A percentile compares a stretch with the other conserved stretches of the same genome.
Conservation (phyloP, 1,140 invertebrate genomes). For the Capitella teleta region DNA sequence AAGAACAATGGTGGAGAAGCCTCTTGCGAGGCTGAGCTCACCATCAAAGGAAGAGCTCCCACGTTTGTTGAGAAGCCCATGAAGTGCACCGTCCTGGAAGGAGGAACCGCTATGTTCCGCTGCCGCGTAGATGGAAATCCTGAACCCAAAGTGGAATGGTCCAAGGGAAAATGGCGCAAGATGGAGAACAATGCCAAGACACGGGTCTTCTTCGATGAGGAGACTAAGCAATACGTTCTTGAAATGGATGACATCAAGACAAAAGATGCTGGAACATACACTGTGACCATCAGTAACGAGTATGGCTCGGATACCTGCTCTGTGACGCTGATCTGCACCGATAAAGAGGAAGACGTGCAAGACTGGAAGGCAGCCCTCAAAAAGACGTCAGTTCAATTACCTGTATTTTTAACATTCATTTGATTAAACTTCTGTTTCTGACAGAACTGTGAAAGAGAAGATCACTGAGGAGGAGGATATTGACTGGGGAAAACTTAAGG, state of each 20-base stretch:
- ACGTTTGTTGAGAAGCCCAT: constrained; percentile 30
- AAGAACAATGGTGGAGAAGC: constrained; percentile 34
- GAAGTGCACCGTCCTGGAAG: constrained; percentile 39
- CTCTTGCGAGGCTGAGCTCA: constrained; percentile 24
- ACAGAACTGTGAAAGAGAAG: constrained; percentile 3
- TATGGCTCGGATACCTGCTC: constrained; percentile 32
- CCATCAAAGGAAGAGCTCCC: constrained; percentile 32
- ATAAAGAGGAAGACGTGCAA: constrained; percentile 33
- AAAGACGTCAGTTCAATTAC: constrained; percentile 28
- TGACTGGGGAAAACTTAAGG: constrained; percentile 11
- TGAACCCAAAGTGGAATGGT: constrained; percentile 33
- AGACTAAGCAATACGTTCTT: constrained; percentile 29
- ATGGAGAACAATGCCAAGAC: constrained; percentile 23
- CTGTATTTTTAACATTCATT: background rate
- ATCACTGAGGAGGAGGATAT: constrained; percentile 8
- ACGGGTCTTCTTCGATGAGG: constrained; percentile 29
- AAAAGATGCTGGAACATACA: constrained; percentile 37
- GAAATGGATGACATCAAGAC: constrained; percentile 28
- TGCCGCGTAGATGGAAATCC: constrained; percentile 34
- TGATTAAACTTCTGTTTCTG: constrained; percentile 1
- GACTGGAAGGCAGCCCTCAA: constrained; percentile 38
- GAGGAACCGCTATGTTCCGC: constrained; percentile 30
- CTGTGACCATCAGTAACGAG: constrained; percentile 35
- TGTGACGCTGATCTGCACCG: constrained; percentile 40
- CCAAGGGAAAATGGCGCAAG: constrained; percentile 40